phyloP scores from a whole-genome alignment of 2,888 invertebrate species.

The Cabera pusaria region DNA sequence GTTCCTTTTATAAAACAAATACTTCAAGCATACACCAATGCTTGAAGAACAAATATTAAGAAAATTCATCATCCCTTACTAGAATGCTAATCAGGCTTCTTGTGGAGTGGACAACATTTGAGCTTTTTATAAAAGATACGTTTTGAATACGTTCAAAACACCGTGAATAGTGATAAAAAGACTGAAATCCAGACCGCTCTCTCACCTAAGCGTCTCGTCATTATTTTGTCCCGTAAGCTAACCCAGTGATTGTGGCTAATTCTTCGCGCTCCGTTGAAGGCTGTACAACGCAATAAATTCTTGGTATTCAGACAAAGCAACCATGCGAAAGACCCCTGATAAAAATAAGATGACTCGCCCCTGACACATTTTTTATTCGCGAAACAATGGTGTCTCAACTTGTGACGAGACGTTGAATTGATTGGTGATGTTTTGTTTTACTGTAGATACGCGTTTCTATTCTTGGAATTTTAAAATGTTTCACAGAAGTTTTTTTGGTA shows the following conservation, averaged over 20 bases:
- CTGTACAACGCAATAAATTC: conserved; percentile 79
- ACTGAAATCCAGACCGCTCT: conserved; percentile 3
- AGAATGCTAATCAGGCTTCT: no score
- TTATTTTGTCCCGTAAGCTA: conserved; percentile 20
- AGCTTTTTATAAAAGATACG: no score
- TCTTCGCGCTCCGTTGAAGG: conserved; percentile 66
- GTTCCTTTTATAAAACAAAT: no score
- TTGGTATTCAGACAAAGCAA: conserved; percentile 69
- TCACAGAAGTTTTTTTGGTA: no score
- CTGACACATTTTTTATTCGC: conserved; percentile 67
- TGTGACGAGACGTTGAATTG: conserved; percentile 18
- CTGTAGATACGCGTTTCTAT: no score
- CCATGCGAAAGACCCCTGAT: conserved; percentile 71
- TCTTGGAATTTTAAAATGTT: no score
- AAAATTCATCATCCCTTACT: no score
- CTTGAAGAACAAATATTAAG: no score
- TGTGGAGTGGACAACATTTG: no score
- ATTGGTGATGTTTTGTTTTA: no score
- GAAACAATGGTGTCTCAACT: conserved; percentile 54
- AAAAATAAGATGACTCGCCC: conserved; percentile 72
- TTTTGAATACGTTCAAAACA: conserved; percentile 5
- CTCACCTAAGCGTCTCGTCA: conserved; percentile 7
- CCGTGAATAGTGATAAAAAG: conserved; percentile 2
- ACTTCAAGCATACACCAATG: no score
- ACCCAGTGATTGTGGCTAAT: conserved; percentile 56